Base-by-base conservation (phyloP, 2,113 vertebrate genomes). In the Sprattus sprattus region DNA sequence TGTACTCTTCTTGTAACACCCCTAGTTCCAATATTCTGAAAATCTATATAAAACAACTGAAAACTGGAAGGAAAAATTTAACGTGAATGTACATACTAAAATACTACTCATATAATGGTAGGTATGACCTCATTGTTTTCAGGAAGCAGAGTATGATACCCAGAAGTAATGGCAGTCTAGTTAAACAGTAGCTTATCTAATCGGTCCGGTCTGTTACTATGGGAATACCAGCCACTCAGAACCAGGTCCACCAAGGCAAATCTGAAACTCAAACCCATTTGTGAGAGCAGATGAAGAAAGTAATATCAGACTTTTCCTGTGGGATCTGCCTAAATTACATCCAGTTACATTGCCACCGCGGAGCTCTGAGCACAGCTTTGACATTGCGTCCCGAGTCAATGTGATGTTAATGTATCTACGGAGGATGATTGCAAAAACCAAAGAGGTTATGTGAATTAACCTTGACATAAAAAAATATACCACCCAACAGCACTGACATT, bases 291-390 rank as follows among this genome's bases (percentile, higher is more conserved):
- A 75, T 85, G 89, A 87, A 90, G 83, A 89, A 86, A 88, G 89
- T 86, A 87, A 91, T 90, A 87, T 60, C 82, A 91, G 85, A 89
- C 91, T 86, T 88, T 85, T 93, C 91, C 86, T 89, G 75, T 81
- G 90, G 88, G 92, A 89, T 89, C 84, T 84, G 85, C 90, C 89
- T 92, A 89, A 92, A 91, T 94, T 92, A 91, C 85, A 89, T 88
- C 88, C 85, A 86, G 39, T 75, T 85, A 84, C 60, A 84, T 83
- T n/a, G 67, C 67, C 67, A 75, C 86, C 60, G 81, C 85, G 71
- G 87, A 32, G 67, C 20, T 3, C 67, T 75, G 28, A 91, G 89
- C 75, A 52, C 84, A 84, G 86, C 88, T 91, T 90, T 91, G 89
- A 91, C 91, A 92, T 91, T 89, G 90, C 71, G 85, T 87, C 91